These are phyloP conservation scores for Acanthosepion pharaonis DNA, from an alignment of 2,888 invertebrate species.

Conservation along the genomic window DNA sequence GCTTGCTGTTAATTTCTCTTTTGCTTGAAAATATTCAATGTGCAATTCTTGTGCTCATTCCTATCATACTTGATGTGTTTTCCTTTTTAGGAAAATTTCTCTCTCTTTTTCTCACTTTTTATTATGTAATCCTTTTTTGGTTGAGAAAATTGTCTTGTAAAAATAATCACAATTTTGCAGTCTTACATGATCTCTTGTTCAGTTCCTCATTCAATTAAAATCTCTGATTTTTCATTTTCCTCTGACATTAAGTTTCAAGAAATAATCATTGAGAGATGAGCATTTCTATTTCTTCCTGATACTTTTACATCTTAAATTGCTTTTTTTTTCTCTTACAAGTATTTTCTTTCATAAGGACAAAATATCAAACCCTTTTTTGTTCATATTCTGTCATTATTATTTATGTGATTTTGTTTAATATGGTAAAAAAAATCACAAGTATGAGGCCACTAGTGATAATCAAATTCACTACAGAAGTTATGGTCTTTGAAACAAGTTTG, in stretches of 20 bases:
- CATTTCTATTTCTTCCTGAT: no score
- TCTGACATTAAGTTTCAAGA: not conserved
- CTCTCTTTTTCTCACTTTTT: not conserved
- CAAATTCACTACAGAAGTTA: no score
- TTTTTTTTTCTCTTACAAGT: no score
- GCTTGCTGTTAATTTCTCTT: not conserved
- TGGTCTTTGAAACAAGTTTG: no score
- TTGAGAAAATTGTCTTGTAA: not conserved
- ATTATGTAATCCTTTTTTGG: not conserved
- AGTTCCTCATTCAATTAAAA: not conserved
- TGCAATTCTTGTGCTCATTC: not conserved
- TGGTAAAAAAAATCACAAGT: no score
- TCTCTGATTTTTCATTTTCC: not conserved
- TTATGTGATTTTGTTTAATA: no score
- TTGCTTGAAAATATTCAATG: not conserved
- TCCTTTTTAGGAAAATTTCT: not conserved
- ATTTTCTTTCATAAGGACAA: no score
- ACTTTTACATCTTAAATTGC: no score
- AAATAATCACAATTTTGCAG: not conserved
- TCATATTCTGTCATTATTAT: no score
- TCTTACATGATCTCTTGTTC: not conserved
- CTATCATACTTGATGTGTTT: not conserved
- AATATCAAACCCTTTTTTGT: no score
- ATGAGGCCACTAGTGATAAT: no score
- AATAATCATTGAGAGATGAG: not conserved